Evolutionary conservation across 2,797 vertebrate genomes (phyloP).

Genomic region (Sebastes oblongus): DNA sequence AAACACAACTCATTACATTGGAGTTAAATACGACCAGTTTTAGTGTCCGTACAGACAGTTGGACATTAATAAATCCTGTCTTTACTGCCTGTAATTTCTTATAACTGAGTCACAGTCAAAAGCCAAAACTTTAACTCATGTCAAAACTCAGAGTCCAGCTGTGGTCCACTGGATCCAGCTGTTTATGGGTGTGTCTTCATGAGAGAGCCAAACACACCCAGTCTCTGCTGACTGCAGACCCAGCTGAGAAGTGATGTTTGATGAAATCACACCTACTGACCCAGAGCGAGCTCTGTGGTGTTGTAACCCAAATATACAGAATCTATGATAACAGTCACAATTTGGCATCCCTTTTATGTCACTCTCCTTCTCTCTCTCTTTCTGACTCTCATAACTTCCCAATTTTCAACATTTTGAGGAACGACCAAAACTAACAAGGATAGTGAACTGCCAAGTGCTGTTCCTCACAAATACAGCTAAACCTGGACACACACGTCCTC

Average conservation of each 20-base stretch:
- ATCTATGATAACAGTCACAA: neutral
- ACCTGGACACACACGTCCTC: neutral
- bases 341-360: neutral
- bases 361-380: neutral
- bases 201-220: slow-evolving; percentile 21
- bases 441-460: neutral
- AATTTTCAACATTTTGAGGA: neutral
- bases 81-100: neutral
- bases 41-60: neutral
- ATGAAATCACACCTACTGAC: neutral
- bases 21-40: neutral
- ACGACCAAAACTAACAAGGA: neutral
- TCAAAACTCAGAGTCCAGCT: neutral
- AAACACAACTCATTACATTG: neutral
- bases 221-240: slow-evolving; percentile 43
- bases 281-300: neutral
- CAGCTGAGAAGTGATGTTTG: neutral
- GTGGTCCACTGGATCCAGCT: neutral
- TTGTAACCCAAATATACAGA: neutral
- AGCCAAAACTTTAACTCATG: neutral
- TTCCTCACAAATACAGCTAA: neutral
- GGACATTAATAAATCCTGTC: neutral
- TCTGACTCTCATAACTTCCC: neutral
- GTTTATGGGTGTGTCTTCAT: slow-evolving; percentile 17
- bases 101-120: neutral